These are phyloP conservation scores for Watsonalla cultraria DNA, from an alignment of 2,888 invertebrate genomes.

Conservation along the genomic window DNA sequence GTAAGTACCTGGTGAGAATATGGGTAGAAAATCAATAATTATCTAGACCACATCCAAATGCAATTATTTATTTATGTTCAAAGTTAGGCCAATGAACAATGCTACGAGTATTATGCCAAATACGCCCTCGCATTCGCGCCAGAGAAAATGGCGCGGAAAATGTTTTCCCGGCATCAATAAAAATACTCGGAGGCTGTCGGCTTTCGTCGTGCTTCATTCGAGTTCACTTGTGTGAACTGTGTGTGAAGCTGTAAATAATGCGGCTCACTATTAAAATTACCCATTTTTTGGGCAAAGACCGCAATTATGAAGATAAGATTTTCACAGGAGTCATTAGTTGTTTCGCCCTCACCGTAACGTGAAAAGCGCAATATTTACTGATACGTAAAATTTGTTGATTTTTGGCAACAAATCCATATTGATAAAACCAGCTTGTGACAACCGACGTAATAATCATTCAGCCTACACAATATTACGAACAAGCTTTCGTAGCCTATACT, in stretches of 20 bases:
- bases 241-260: slow-evolving; percentile 55
- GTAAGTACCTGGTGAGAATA: too few relatives aligned
- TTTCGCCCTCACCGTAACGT: too few relatives aligned
- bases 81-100: slow-evolving; percentile 34
- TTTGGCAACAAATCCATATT: too few relatives aligned
- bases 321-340: too few relatives aligned
- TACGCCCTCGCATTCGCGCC: slow-evolving; percentile 38
- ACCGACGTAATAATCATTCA: too few relatives aligned
- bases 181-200: slow-evolving; percentile 47
- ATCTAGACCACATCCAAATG: neutral
- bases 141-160: slow-evolving; percentile 71
- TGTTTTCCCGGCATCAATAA: slow-evolving; percentile 71
- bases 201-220: slow-evolving; percentile 27
- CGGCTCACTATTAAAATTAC: slow-evolving; percentile 22
- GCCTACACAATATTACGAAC: too few relatives aligned
- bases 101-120: slow-evolving; percentile 40
- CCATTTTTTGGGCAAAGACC: slow-evolving; percentile 3
- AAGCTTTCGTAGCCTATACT: too few relatives aligned
- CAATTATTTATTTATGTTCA: slow-evolving; percentile 11
- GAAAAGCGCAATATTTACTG: too few relatives aligned
- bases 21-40: too few relatives aligned
- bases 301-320: too few relatives aligned
- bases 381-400: too few relatives aligned
- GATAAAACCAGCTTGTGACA: too few relatives aligned
- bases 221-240: slow-evolving; percentile 33